Evolutionary conservation across 2,113 vertebrate genomes (phyloP), one percentile per base, ranked within the genome.

Genomic region (Melanotaenia duboulayi): DNA sequence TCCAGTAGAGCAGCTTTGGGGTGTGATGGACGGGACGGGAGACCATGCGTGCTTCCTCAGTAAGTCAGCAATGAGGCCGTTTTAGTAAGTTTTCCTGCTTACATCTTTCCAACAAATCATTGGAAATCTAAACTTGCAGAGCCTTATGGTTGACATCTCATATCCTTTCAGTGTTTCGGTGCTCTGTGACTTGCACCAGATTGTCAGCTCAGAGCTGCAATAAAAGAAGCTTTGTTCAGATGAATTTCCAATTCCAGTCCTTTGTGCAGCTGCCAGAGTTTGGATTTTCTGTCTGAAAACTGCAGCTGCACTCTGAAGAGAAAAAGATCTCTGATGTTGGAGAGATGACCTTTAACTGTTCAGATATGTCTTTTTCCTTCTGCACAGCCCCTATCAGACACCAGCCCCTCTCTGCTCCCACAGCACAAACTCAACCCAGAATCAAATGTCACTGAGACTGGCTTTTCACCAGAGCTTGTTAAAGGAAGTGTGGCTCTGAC

Each of bases 291-390:
- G 62, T 24, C 57, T 71, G 35, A 48, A 72, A 83, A 59, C 39
- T 11, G 60, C 16, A 13, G 55, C 46, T 81, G 52, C 13, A 50
- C 58, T 8, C 32, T 23, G 60, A 24, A 48, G 65, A 63, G 71
- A 84, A 76, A 69, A 78, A 80, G 64, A 52, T 64, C 62, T 2
- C 42, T 64, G 57, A 64, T 75, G 67, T 65, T 57, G 76, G 71
- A 76, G 64, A 65, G 76, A 76, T 90, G 89, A 87, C 83, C 85
- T 92, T 91, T 82, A 57, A 62, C 59, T n/a, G 70, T 4, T 40
- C 81, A 88, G 74, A 87, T 81, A 65, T 80, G 59, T 74, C 35
- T 70, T 63, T n/a, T 87, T 76, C 50, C 65, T 65, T 62, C 56
- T 25, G 32, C 71, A 11, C 54, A 10, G 11, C 48, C 72, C 55